These are phyloP conservation scores for Salvator merianae DNA, from an alignment of 2,113 vertebrate genomes.

Conservation along the genomic window DNA sequence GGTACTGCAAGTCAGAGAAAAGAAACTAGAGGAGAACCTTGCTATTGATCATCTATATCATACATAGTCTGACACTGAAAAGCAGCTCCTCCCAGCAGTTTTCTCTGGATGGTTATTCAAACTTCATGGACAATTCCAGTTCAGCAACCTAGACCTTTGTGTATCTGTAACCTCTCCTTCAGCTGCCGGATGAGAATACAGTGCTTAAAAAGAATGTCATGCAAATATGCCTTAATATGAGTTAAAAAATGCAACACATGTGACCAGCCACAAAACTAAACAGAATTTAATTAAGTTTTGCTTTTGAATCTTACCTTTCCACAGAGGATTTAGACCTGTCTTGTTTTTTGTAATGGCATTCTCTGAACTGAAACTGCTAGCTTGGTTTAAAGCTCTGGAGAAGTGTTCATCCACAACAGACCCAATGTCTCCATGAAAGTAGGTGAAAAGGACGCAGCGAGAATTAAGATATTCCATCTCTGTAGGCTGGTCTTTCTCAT, in stretches of 20 bases:
- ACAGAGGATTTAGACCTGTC: slow-evolving; percentile 78
- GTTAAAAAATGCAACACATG: not conserved
- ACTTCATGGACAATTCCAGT: not conserved
- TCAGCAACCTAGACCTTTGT: not conserved
- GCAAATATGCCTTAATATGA: not conserved
- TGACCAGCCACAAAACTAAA: slow-evolving; percentile 21
- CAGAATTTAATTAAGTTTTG: slow-evolving; percentile 25
- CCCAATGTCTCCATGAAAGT: slow-evolving; percentile 95
- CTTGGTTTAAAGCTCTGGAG: slow-evolving; percentile 93
- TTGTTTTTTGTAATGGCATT: slow-evolving; percentile 81
- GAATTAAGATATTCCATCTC: slow-evolving; percentile 98
- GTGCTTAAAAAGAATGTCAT: not conserved
- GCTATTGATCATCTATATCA: not conserved
- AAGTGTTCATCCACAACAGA: slow-evolving; percentile 98
- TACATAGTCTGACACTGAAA: not conserved
- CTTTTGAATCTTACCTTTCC: slow-evolving; percentile 86
- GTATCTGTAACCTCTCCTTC: not conserved
- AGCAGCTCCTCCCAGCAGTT: too few relatives aligned
- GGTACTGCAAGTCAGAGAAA: not conserved
- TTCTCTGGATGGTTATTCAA: not conserved
- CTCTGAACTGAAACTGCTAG: slow-evolving; percentile 84
- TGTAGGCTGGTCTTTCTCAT: slow-evolving; percentile 88
- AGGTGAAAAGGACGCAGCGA: slow-evolving; percentile 97
- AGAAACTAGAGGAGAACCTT: not conserved
- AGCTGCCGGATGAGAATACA: too few relatives aligned